Evolutionary conservation across 53 echinoderm and acorn worm genomes (phyloP).

Genomic region (Echinarachnius parma): DNA sequence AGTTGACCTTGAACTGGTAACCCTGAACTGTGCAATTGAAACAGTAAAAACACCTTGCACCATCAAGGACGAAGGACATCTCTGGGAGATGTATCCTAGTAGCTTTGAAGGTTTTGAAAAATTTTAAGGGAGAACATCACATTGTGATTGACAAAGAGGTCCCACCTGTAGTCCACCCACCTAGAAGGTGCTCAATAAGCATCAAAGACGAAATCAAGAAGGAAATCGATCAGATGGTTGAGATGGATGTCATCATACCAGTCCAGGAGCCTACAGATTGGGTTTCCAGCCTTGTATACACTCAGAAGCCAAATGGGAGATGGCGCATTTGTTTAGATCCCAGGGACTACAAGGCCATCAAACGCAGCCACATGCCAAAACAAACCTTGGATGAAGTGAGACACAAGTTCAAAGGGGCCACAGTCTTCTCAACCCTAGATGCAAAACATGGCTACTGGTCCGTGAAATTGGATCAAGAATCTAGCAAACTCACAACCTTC

Average conservation of each 20-base stretch:
- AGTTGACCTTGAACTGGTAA: conserved; percentile 26
- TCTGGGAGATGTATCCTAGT: conserved; percentile 50
- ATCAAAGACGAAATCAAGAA: conserved; percentile 60
- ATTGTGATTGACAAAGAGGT: conserved; percentile 29
- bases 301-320: too few relatives aligned
- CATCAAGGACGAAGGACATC: conserved; percentile 41
- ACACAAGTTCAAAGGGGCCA: conserved; percentile 13
- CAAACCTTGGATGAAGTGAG: background rate
- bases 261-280: conserved; percentile 57
- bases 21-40: conserved; percentile 26
- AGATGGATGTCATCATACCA: conserved; percentile 30
- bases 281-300: conserved; percentile 58
- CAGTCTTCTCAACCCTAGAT: conserved; percentile 7
- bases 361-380: background rate
- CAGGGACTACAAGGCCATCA: conserved; percentile 12
- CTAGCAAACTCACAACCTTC: background rate
- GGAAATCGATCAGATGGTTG: conserved; percentile 60
- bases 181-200: conserved; percentile 51
- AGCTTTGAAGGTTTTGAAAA: conserved; percentile 54
- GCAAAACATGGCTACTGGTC: conserved; percentile 12
- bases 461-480: background rate
- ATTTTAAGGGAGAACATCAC: conserved; percentile 48
- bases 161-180: conserved; percentile 56
- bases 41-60: background rate
- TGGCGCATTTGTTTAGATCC: conserved; percentile 41